Evolutionary conservation across 2,888 invertebrate species (phyloP).

Genomic region (Rhaphigaster nebulosa): DNA sequence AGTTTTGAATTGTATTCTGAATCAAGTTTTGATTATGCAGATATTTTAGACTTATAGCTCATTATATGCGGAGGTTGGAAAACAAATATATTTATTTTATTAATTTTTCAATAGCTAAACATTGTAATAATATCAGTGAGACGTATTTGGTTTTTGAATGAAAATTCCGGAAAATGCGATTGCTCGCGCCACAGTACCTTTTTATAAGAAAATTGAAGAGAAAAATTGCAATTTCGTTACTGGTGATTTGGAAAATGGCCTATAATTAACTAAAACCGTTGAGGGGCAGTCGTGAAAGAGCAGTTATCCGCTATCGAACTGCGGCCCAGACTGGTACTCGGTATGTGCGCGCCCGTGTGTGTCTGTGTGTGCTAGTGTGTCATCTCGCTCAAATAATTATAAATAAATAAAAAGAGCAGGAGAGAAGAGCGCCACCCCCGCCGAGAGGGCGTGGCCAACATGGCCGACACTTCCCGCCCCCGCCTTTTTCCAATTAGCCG

Average conservation of each 20-base stretch:
- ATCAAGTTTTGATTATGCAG: too few species aligned
- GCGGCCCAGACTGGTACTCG: not conserved
- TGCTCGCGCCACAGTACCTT: not conserved
- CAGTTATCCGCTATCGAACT: slow-evolving; percentile 32
- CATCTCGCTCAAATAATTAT: slow-evolving; percentile 32
- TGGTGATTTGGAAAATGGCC: slow-evolving; percentile 25
- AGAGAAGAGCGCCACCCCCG: slow-evolving; percentile 32
- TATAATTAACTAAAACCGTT: slow-evolving; percentile 8
- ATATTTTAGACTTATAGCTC: too few species aligned
- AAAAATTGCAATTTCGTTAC: not conserved
- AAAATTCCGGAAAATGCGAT: not conserved
- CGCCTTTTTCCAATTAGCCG: slow-evolving; percentile 54
- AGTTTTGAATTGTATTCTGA: too few species aligned
- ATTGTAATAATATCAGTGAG: not conserved
- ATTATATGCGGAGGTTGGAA: too few species aligned
- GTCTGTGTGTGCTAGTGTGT: slow-evolving; percentile 4
- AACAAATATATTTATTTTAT: too few species aligned
- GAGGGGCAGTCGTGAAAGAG: slow-evolving; percentile 5
- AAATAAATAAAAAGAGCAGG: slow-evolving; percentile 41
- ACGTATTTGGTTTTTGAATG: not conserved
- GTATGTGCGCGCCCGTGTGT: not conserved
- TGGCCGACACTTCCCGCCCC: slow-evolving; percentile 52
- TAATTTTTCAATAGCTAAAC: not conserved
- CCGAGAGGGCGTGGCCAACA: slow-evolving; percentile 31
- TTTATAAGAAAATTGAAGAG: not conserved